These are phyloP conservation scores for Hemaris fuciformis DNA, from an alignment of 2,888 invertebrate genomes.

Conservation along the genomic window DNA sequence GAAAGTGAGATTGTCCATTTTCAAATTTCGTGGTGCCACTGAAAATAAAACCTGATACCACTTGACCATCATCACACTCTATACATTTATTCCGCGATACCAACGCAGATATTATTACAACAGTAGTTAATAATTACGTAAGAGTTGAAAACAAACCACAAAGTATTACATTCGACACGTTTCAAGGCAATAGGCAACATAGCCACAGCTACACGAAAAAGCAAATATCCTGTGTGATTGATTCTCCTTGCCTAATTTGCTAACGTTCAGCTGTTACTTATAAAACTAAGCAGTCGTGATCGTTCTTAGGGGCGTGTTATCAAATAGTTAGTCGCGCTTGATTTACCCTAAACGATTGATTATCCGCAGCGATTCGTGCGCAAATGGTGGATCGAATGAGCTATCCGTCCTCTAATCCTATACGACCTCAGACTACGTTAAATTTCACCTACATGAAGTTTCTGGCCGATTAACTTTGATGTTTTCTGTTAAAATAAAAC, in stretches of 20 bases:
- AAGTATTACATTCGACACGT: background rate
- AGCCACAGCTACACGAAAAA: background rate
- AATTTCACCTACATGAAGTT: background rate
- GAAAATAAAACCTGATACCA: too few relatives aligned
- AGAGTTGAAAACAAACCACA: background rate
- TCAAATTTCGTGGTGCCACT: too few relatives aligned
- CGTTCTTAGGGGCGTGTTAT: constrained; percentile 7
- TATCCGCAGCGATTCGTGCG: constrained; percentile 1
- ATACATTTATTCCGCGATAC: too few relatives aligned
- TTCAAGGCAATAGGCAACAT: background rate
- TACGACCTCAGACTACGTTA: background rate
- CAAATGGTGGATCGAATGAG: constrained; percentile 3
- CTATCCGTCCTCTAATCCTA: constrained; percentile 8
- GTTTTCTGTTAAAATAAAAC: background rate
- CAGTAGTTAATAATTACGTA: too few relatives aligned
- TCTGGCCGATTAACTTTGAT: background rate
- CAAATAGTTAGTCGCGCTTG: constrained; percentile 5
- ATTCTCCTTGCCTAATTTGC: background rate
- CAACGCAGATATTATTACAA: too few relatives aligned
- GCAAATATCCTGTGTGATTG: background rate
- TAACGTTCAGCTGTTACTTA: constrained; percentile 4
- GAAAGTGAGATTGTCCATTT: too few relatives aligned
- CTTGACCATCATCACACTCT: too few relatives aligned
- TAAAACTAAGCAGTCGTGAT: background rate
- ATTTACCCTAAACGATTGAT: background rate